Percentiles rank a stretch among this genome's conserved stretches.
These are phyloP conservation scores for Bothrops jararaca DNA, from an alignment of 2,113 vertebrate species.

Conservation along the genomic window DNA sequence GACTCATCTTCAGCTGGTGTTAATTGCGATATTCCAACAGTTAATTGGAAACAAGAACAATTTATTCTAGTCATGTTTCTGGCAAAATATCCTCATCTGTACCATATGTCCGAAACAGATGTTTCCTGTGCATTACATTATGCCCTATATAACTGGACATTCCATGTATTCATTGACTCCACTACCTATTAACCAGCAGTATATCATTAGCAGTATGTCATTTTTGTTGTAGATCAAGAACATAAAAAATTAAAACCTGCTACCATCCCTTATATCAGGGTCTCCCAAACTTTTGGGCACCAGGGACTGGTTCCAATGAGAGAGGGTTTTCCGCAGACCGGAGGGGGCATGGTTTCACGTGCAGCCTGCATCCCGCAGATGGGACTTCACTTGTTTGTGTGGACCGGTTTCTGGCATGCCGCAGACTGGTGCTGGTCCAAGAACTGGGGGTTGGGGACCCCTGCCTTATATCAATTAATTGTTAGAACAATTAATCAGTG, in stretches of 20 bases:
- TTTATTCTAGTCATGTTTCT: slow-evolving; percentile 44
- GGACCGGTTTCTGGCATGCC: too few relatives aligned
- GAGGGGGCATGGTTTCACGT: too few relatives aligned
- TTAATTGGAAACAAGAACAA: slow-evolving; percentile 38
- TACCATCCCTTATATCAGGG: background rate
- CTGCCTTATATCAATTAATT: too few relatives aligned
- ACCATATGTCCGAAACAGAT: slow-evolving; percentile 37
- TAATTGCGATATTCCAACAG: slow-evolving; percentile 55
- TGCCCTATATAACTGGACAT: background rate
- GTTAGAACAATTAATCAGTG: too few relatives aligned
- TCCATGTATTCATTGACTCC: background rate
- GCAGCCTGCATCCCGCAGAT: too few relatives aligned
- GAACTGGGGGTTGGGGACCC: too few relatives aligned
- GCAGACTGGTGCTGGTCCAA: too few relatives aligned
- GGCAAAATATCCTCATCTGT: slow-evolving; percentile 42
- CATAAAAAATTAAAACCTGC: slow-evolving; percentile 7
- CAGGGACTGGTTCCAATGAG: too few relatives aligned
- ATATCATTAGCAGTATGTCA: background rate
- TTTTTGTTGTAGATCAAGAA: background rate
- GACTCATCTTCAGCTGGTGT: slow-evolving; percentile 60
- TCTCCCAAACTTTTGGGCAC: too few relatives aligned
- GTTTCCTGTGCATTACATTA: background rate
- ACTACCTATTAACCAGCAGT: background rate
- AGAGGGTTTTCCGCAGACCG: too few relatives aligned
- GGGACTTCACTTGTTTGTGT: too few relatives aligned